A percentile compares a stretch with the other conserved stretches of the same genome.
phyloP scores from a whole-genome alignment of 2,888 invertebrate genomes.

The Antitype chi region DNA sequence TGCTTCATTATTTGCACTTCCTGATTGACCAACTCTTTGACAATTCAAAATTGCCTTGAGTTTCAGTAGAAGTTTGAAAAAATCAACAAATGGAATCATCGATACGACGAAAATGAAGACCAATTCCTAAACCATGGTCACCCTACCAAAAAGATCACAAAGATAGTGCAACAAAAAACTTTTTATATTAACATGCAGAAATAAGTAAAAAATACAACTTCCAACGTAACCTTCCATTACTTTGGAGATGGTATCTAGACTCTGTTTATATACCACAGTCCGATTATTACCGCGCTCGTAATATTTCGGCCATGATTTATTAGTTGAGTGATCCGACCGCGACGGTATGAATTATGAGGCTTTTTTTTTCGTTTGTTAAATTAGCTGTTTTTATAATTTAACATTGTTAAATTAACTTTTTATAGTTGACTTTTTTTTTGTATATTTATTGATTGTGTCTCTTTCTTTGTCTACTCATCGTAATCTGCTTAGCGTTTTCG shows the following conservation, averaged over 20 bases:
- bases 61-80: too few relatives aligned
- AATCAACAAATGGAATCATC: too few relatives aligned
- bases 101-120: too few relatives aligned
- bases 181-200: conserved; percentile 55
- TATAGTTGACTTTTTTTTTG: too few relatives aligned
- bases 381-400: neutral
- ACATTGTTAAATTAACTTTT: conserved; percentile 2
- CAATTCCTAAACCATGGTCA: conserved; percentile 30
- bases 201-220: conserved; percentile 49
- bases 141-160: conserved; percentile 57
- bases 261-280: conserved; percentile 51
- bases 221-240: conserved; percentile 48
- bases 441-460: neutral
- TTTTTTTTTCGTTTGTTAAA: conserved; percentile 13
- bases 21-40: too few relatives aligned
- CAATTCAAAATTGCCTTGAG: too few relatives aligned
- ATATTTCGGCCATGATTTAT: conserved; percentile 56
- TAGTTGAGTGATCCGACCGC: conserved; percentile 21
- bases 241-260: conserved; percentile 44
- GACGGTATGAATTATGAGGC: conserved; percentile 12
- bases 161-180: conserved; percentile 63
- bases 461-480: neutral
- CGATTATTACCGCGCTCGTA: conserved; percentile 30
- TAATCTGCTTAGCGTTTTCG: too few relatives aligned
- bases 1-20: too few relatives aligned